A percentile compares a stretch with the other conserved stretches of the same genome.
Evolutionary conservation across 2,888 invertebrate genomes (phyloP).

Genomic region (Epinotia bilunana): DNA sequence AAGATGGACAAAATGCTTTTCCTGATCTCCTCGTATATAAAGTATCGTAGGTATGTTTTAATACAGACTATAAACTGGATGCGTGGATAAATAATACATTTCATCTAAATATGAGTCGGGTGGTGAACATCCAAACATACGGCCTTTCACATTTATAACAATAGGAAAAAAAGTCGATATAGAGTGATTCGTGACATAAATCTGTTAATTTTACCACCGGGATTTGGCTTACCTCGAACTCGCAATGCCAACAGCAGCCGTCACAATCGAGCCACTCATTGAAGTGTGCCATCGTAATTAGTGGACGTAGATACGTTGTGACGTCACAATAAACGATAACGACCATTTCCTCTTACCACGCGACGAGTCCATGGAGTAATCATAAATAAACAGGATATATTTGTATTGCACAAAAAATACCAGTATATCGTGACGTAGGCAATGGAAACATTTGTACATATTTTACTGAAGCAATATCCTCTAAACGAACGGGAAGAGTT

Average conservation of each 20-base stretch:
- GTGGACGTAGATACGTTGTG: neutral
- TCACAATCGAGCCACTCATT: constrained; percentile 20
- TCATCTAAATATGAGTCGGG: neutral
- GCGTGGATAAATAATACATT: neutral
- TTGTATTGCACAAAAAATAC: neutral
- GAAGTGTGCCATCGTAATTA: constrained; percentile 36
- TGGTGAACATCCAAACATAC: too few species aligned
- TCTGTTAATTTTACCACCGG: neutral
- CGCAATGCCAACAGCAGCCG: neutral
- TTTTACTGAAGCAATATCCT: too few species aligned
- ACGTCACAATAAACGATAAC: constrained; percentile 42
- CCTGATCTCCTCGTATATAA: too few species aligned
- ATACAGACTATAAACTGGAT: too few species aligned
- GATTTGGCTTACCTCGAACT: neutral
- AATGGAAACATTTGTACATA: neutral
- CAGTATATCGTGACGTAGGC: neutral
- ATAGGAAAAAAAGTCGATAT: neutral
- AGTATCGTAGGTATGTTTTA: too few species aligned
- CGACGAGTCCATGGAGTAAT: constrained; percentile 17
- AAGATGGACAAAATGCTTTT: too few species aligned
- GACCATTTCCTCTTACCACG: constrained; percentile 31
- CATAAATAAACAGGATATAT: constrained; percentile 9
- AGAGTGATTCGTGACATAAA: neutral
- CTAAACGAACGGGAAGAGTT: too few species aligned
- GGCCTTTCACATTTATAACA: neutral